Evolutionary conservation across 2,888 invertebrate species (phyloP), one percentile per base, ranked within the genome.

Genomic region (Drosophila suboccidentalis): DNA sequence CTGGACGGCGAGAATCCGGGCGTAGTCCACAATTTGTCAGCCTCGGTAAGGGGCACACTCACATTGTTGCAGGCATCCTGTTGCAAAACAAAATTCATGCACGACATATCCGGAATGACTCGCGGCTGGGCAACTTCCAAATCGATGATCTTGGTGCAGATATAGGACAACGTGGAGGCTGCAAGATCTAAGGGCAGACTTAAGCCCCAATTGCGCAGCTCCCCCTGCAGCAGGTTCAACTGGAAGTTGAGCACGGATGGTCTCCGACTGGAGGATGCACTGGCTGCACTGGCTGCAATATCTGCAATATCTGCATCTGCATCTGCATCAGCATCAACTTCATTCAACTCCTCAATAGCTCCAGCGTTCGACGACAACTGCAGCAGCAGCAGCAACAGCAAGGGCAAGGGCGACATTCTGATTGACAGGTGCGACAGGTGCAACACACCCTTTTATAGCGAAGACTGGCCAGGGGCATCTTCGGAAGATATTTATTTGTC

Each of bases 1-100:
- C 83, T 87, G 0, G 58, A 63, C 5, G 47, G 38, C 55, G 89
- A 72, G 54, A 92, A 92, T 22, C 80, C 76, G 0, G 80, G 68
- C 39, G 72, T 75, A 0, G 64, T 39, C 79, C 87, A 89, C 41
- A 91, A 61, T 0, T 61, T 6, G 4, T 57, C 38, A 4, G 69
- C 64, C 4, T 11, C 19, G 1, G 19, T 38, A 0, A 80, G 57
- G 3, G 71, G 71, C 8, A 80, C 34, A 10, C 68, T 83, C 8
- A 61, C 26, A 34, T 79, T 82, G 8, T 32, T 8, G 26, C 83
- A 82, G 0, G 55, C 60, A 32, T 61, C 29, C 26, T 47, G 43
- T 26, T 57, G 82, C 9, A 82, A 41, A 1, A 66, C 47, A 1
- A 79, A 61, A 9, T 22, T 59, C 70, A 82, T 63, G 0, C 43